A percentile compares a stretch with the other conserved stretches of the same genome.
Evolutionary conservation across 2,113 vertebrate species (phyloP).

Genomic region (Cettia cetti): DNA sequence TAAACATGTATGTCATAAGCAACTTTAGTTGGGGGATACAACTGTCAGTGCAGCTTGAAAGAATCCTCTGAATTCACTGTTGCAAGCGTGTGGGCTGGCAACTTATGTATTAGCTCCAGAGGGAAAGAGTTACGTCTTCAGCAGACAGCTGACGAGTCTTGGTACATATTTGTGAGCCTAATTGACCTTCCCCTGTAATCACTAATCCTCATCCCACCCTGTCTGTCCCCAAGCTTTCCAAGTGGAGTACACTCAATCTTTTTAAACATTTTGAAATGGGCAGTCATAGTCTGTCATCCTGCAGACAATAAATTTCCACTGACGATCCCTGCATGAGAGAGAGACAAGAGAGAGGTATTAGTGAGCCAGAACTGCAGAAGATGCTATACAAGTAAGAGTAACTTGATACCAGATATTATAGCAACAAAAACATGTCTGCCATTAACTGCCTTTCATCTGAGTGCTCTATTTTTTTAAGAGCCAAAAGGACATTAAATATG

Average conservation of each 20-base stretch:
- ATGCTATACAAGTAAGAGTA: background rate
- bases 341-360: background rate
- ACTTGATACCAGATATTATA: background rate
- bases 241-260: background rate
- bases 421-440: background rate
- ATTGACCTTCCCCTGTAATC: background rate
- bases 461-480: background rate
- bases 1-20: background rate
- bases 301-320: slow-evolving; percentile 98
- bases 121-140: background rate
- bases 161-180: background rate
- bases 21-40: background rate
- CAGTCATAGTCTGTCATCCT: slow-evolving; percentile 95
- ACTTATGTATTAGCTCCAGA: background rate
- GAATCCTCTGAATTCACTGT: background rate
- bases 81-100: background rate
- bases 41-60: background rate
- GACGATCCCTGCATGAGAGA: slow-evolving; percentile 86
- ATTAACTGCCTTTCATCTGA: background rate
- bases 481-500: background rate
- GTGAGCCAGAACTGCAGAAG: background rate
- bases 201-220: background rate
- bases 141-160: background rate
- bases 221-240: background rate
- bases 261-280: slow-evolving; percentile 86